Evolutionary conservation across 2,888 invertebrate species (phyloP).

Genomic region (Enchytraeus crypticus): DNA sequence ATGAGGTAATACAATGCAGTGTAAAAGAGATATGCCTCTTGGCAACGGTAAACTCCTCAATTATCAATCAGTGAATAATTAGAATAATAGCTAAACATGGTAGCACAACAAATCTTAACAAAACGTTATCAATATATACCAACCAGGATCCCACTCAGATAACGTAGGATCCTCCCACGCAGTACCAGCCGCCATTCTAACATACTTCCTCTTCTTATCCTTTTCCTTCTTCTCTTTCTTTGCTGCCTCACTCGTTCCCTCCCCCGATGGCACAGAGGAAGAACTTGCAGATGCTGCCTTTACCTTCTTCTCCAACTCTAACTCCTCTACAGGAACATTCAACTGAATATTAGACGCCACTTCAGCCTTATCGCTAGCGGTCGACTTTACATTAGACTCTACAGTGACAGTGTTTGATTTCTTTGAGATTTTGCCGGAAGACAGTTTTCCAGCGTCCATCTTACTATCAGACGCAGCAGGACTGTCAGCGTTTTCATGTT

Average conservation of each 20-base stretch:
- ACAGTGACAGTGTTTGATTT: background rate
- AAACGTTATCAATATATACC: slow-evolving; percentile 21
- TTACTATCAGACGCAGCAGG: slow-evolving; percentile 7
- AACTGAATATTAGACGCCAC: slow-evolving; percentile 12
- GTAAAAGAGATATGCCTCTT: too few relatives aligned
- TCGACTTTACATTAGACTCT: background rate
- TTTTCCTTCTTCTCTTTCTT: slow-evolving; percentile 45
- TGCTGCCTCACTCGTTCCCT: background rate
- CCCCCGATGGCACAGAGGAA: background rate
- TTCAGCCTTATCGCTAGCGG: background rate
- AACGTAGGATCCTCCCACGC: slow-evolving; percentile 93
- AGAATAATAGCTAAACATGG: too few relatives aligned
- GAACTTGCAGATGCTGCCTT: background rate
- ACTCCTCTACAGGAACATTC: slow-evolving; percentile 13
- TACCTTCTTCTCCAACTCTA: slow-evolving; percentile 5
- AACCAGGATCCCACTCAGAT: slow-evolving; percentile 85
- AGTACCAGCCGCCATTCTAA: slow-evolving; percentile 83
- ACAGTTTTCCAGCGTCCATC: too few relatives aligned
- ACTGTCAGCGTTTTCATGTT: slow-evolving; percentile 11
- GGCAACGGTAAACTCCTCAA: too few relatives aligned
- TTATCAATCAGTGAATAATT: too few relatives aligned
- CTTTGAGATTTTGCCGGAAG: too few relatives aligned
- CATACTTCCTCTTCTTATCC: slow-evolving; percentile 63
- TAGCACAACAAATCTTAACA: background rate
- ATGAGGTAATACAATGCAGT: too few relatives aligned